Conservation (phyloP, 1,140 invertebrate genomes). For the Wiebesia pumilae region DNA sequence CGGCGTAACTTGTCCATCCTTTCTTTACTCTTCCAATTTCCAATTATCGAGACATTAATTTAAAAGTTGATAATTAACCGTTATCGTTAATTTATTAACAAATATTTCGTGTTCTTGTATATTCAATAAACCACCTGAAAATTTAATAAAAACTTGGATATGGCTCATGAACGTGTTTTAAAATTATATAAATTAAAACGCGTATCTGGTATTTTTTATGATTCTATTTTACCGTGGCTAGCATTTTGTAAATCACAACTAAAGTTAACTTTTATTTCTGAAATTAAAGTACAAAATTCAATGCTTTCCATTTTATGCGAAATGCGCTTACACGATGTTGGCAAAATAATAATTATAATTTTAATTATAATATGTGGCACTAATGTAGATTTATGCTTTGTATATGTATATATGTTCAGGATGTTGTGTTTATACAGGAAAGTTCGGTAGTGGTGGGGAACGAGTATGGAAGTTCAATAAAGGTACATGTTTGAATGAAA, state of each 20-base stretch:
- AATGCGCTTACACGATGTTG: no score
- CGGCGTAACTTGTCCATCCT: no score
- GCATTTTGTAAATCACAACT: not conserved
- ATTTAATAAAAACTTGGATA: not conserved
- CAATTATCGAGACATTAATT: no score
- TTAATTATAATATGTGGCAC: no score
- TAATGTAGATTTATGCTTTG: no score
- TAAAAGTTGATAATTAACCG: no score
- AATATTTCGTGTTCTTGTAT: not conserved
- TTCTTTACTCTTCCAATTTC: no score
- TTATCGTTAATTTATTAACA: not conserved
- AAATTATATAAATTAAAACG: no score
- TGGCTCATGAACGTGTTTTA: no score
- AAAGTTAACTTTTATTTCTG: not conserved
- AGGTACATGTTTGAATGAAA: constrained; percentile 7
- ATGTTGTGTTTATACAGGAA: not conserved
- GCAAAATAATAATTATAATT: no score
- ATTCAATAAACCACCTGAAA: not conserved
- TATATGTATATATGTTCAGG: no score
- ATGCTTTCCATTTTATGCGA: not conserved
- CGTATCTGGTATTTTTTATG: not conserved
- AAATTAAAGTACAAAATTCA: not conserved
- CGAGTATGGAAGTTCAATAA: not conserved
- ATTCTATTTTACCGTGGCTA: not conserved
- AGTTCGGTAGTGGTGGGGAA: not conserved